Percentiles rank a stretch among this genome's conserved stretches.
These are phyloP conservation scores for Troilus luridus DNA, from an alignment of 2,888 invertebrate species.

Conservation along the genomic window DNA sequence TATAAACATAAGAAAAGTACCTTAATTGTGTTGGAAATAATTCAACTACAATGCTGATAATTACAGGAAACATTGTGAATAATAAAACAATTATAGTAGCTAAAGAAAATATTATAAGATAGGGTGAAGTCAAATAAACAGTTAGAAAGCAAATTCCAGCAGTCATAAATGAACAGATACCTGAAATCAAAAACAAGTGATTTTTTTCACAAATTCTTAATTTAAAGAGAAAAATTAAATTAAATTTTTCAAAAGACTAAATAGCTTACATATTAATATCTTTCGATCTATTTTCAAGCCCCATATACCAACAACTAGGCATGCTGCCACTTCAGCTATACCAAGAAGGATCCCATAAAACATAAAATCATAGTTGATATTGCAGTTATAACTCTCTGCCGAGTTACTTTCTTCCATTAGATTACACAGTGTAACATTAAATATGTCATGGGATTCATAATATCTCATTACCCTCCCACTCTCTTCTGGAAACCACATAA, in stretches of 20 bases:
- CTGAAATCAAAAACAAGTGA: background rate
- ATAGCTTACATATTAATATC: conserved; percentile 2
- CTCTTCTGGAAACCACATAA: conserved; percentile 47
- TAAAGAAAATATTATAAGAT: background rate
- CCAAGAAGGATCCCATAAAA: background rate
- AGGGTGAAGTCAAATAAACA: background rate
- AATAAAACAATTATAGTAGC: conserved; percentile 1
- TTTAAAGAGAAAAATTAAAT: background rate
- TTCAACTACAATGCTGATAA: conserved; percentile 54
- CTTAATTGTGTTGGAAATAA: conserved; percentile 56
- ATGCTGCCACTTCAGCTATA: background rate
- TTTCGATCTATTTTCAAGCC: background rate
- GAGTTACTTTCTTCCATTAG: background rate
- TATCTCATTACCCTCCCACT: background rate
- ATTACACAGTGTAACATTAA: conserved; percentile 29
- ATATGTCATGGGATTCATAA: background rate
- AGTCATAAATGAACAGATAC: background rate
- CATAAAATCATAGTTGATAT: conserved; percentile 10
- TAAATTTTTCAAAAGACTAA: background rate
- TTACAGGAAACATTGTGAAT: conserved; percentile 27
- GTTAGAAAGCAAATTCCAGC: background rate
- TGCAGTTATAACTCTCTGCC: background rate
- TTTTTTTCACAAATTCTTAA: background rate
- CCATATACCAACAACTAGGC: background rate
- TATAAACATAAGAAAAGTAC: background rate